phyloP scores from a whole-genome alignment of 53 echinoderm and acorn worm species.

The Antedon mediterranea region DNA sequence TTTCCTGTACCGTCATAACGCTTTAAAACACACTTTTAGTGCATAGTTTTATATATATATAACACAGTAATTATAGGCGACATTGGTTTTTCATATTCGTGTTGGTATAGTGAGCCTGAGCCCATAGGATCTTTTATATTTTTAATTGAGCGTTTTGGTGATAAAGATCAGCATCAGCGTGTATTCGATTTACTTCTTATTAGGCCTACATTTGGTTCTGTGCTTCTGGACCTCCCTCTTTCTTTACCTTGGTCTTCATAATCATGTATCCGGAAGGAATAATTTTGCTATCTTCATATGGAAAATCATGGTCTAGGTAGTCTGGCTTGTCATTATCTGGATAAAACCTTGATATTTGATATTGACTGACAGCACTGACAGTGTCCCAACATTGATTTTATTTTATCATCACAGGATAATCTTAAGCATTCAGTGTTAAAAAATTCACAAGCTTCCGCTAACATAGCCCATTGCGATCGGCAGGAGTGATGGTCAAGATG shows the following conservation, averaged over 20 bases:
- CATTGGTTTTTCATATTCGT: no score
- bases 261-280: conserved; percentile 28
- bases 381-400: conserved; percentile 22
- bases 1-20: no score
- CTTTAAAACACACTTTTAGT: no score
- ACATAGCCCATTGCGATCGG: conserved; percentile 13
- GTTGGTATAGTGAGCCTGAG: no score
- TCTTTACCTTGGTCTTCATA: not conserved
- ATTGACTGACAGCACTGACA: conserved; percentile 44
- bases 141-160: no score
- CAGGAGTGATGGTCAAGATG: conserved; percentile 24
- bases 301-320: conserved; percentile 38
- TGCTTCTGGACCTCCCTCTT: no score
- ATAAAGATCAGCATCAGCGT: no score
- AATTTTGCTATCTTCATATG: conserved; percentile 3
- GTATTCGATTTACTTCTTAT: no score
- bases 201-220: no score
- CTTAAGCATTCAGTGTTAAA: conserved; percentile 1
- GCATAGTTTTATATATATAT: no score
- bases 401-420: conserved; percentile 32
- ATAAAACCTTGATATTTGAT: conserved; percentile 17
- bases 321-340: conserved; percentile 11
- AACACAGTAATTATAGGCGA: no score
- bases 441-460: conserved; percentile 21
- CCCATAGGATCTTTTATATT: no score